phyloP scores from a whole-genome alignment of 2,888 invertebrate species.

The Drymonia ruficornis region DNA sequence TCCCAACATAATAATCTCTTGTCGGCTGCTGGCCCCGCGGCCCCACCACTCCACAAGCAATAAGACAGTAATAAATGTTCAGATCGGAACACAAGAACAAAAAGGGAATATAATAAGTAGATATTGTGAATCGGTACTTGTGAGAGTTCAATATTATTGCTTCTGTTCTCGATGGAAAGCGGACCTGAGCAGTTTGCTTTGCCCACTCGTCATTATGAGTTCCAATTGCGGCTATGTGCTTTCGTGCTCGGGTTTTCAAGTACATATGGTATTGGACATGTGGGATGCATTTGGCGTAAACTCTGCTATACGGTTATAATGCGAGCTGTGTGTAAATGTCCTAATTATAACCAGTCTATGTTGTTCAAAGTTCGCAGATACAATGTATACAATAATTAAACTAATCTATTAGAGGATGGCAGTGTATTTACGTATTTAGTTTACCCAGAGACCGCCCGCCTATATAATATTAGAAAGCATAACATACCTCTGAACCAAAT shows the following conservation, averaged over 20 bases:
- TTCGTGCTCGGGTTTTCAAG: constrained; percentile 41
- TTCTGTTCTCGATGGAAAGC: constrained; percentile 50
- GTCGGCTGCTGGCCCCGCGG: constrained; percentile 74
- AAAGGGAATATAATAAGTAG: constrained; percentile 76
- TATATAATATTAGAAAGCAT: too few species aligned
- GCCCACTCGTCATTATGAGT: constrained; percentile 52
- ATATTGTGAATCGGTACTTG: constrained; percentile 75
- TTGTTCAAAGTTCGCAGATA: too few species aligned
- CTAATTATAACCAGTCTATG: too few species aligned
- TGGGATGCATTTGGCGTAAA: constrained; percentile 4
- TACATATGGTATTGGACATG: constrained; percentile 23
- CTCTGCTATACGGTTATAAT: neutral
- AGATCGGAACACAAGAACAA: constrained; percentile 74
- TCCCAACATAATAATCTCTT: constrained; percentile 81
- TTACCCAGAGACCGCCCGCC: too few species aligned
- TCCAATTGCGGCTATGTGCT: constrained; percentile 43
- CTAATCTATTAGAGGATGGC: too few species aligned
- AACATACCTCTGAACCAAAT: too few species aligned
- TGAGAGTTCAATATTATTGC: constrained; percentile 73
- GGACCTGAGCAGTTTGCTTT: constrained; percentile 51
- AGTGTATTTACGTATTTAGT: too few species aligned
- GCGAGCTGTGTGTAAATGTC: neutral
- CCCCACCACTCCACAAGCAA: constrained; percentile 78
- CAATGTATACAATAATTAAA: too few species aligned
- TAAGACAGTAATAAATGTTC: constrained; percentile 84